A percentile compares a stretch with the other conserved stretches of the same genome.
phyloP scores from a whole-genome alignment of 2,888 invertebrate species.

The Euzophera pinguis region DNA sequence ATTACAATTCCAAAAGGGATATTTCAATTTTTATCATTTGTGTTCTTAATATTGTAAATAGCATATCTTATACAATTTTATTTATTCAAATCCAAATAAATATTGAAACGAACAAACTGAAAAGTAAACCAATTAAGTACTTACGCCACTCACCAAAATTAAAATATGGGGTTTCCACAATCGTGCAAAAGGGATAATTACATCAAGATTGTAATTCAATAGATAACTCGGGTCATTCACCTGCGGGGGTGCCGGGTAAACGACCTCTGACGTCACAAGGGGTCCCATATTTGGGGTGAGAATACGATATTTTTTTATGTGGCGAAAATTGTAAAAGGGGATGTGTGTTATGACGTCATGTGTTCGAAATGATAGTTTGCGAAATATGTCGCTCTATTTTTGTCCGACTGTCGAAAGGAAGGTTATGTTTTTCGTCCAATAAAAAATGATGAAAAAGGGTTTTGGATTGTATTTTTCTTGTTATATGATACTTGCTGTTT shows the following conservation, averaged over 20 bases:
- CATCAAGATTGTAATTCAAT: constrained; percentile 2
- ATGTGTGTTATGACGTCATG: background rate
- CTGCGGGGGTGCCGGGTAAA: constrained; percentile 12
- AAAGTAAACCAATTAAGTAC: too few relatives aligned
- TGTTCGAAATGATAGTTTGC: background rate
- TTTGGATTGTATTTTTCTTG: too few relatives aligned
- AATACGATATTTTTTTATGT: constrained; percentile 1
- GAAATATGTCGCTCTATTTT: background rate
- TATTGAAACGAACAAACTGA: too few relatives aligned
- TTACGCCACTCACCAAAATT: background rate
- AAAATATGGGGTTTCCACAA: background rate
- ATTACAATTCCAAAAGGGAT: too few relatives aligned
- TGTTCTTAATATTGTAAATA: too few relatives aligned
- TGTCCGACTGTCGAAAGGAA: too few relatives aligned
- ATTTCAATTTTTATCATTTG: too few relatives aligned
- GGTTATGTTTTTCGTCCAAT: too few relatives aligned
- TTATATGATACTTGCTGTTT: too few relatives aligned
- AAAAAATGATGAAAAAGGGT: too few relatives aligned
- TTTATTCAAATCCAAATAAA: too few relatives aligned
- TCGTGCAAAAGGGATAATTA: background rate
- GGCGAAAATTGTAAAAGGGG: constrained; percentile 4
- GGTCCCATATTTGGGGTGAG: constrained; percentile 10
- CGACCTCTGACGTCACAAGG: constrained; percentile 13
- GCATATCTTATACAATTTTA: too few relatives aligned
- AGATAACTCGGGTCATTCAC: constrained; percentile 9